These are phyloP conservation scores for Agonopterix heracliana DNA, from an alignment of 2,888 invertebrate genomes.

Conservation along the genomic window DNA sequence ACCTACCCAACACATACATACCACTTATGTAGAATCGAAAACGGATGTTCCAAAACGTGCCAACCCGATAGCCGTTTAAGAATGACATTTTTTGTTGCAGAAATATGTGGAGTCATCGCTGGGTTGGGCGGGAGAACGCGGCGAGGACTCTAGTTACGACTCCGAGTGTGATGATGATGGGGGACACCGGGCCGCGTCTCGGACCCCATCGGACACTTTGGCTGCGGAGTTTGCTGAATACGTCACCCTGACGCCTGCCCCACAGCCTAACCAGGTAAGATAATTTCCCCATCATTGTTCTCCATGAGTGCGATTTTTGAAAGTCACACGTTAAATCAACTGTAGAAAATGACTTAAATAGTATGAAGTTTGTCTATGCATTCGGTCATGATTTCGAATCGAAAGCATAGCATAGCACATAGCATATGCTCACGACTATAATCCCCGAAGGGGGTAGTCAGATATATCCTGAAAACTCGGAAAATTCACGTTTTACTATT, in stretches of 20 bases:
- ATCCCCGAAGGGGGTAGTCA: no score
- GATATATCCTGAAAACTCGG: no score
- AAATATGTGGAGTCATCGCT: constrained; percentile 84
- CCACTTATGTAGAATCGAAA: not conserved
- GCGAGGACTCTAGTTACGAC: constrained; percentile 91
- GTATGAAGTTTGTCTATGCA: no score
- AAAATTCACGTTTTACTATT: no score
- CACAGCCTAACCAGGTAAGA: constrained; percentile 55
- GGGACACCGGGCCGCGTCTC: constrained; percentile 84
- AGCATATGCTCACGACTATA: no score
- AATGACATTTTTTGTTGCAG: constrained; percentile 44
- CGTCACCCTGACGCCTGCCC: constrained; percentile 75
- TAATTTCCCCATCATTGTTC: not conserved
- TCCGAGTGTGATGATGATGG: constrained; percentile 84
- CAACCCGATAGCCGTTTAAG: not conserved
- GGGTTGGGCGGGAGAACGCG: constrained; percentile 72
- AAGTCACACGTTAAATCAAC: no score
- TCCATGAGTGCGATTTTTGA: no score
- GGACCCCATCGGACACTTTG: constrained; percentile 89
- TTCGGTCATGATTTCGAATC: no score
- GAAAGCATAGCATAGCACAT: no score
- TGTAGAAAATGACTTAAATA: no score
- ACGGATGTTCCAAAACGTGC: not conserved
- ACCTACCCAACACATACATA: not conserved
- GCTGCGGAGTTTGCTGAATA: constrained; percentile 91